A percentile compares a stretch with the other conserved stretches of the same genome.
Conservation (phyloP, 2,113 vertebrate species). For the Indicator maculatus region DNA sequence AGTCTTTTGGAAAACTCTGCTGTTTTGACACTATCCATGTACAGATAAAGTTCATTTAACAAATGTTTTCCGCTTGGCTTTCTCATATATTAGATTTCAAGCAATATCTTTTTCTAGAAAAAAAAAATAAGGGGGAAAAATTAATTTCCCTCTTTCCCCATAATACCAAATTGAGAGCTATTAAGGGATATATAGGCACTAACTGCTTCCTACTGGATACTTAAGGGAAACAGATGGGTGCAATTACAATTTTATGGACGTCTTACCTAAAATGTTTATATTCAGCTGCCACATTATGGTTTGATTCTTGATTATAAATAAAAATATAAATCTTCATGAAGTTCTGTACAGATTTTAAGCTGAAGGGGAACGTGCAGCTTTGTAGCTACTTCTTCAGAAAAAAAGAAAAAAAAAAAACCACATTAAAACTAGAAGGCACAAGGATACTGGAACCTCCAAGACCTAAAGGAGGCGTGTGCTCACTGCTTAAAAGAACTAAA, state of each 20-base stretch:
- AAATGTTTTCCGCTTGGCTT: background rate
- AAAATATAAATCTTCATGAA: background rate
- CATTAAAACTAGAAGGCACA: background rate
- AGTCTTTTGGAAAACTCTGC: background rate
- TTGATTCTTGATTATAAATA: background rate
- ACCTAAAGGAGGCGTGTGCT: background rate
- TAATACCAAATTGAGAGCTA: background rate
- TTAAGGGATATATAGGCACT: background rate
- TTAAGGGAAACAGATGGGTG: conserved; percentile 32
- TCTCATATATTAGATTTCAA: background rate
- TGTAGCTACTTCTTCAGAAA: rapidly evolving
- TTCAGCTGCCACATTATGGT: conserved; percentile 1
- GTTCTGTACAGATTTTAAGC: background rate
- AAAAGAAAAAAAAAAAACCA: background rate
- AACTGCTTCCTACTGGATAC: conserved; percentile 12
- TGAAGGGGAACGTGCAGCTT: background rate
- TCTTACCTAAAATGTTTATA: conserved; percentile 25
- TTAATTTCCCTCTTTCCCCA: background rate
- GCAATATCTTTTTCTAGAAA: background rate
- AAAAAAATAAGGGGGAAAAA: background rate
- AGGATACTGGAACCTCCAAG: background rate
- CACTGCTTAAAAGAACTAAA: background rate
- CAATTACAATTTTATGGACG: conserved; percentile 3
- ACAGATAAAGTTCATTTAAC: background rate
- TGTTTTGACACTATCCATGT: background rate